phyloP scores from a whole-genome alignment of 2,888 invertebrate species.

The Elysia crispata region DNA sequence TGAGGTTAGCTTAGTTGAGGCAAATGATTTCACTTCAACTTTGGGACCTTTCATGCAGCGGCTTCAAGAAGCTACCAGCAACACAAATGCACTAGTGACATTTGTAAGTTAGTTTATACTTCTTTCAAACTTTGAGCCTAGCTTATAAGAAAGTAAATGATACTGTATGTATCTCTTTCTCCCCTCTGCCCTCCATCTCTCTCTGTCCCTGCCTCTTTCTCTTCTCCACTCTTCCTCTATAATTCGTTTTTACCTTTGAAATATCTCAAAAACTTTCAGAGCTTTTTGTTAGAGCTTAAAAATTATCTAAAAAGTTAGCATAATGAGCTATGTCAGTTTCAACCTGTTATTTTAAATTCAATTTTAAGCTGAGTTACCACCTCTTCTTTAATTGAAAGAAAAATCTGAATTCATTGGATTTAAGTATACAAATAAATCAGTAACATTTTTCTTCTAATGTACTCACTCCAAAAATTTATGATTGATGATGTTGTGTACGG shows the following conservation, averaged over 20 bases:
- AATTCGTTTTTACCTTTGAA: neutral
- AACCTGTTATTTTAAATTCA: too few species aligned
- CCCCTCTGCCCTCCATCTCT: neutral
- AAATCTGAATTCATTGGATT: too few species aligned
- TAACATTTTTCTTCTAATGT: neutral
- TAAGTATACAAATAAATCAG: too few species aligned
- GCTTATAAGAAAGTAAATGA: too few species aligned
- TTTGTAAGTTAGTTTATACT: conserved; percentile 50
- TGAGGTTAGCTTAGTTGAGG: conserved; percentile 38
- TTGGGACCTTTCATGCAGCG: conserved; percentile 54
- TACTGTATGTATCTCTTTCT: too few species aligned
- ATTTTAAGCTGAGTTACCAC: too few species aligned
- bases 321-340: too few species aligned
- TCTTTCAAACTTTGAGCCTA: neutral
- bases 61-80: conserved; percentile 29
- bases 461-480: too few species aligned
- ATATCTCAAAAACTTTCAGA: too few species aligned
- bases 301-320: too few species aligned
- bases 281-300: too few species aligned
- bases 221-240: neutral
- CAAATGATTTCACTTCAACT: conserved; percentile 46
- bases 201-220: conserved; percentile 12
- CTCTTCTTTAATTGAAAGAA: too few species aligned
- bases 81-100: conserved; percentile 44
- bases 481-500: neutral